Conservation (phyloP, 2,113 vertebrate species). For the Grallaria varia region DNA sequence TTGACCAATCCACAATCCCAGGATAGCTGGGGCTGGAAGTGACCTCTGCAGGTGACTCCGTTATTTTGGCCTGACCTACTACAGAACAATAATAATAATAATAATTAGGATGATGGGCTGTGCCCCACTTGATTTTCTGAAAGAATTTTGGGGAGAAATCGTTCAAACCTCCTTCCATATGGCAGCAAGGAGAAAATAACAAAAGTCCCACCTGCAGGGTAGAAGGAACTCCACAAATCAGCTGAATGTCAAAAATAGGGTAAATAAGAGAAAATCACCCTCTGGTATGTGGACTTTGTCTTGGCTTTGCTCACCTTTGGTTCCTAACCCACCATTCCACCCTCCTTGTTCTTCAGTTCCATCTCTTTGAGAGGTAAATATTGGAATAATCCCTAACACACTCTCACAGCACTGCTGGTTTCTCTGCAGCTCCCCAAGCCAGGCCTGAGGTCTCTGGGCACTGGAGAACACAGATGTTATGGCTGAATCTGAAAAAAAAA, state of each 20-base stretch:
- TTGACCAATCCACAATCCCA: not conserved
- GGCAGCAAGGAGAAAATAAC: not conserved
- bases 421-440: not conserved
- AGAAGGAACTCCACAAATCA: not conserved
- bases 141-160: not conserved
- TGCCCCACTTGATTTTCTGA: not conserved
- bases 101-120: no score
- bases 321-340: not conserved
- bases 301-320: not conserved
- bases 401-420: not conserved
- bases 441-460: rapidly evolving
- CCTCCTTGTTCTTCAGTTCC: not conserved
- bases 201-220: not conserved
- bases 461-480: not conserved
- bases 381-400: not conserved
- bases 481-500: not conserved
- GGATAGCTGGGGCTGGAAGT: not conserved
- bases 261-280: not conserved
- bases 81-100: rapidly evolving
- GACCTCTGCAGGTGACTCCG: not conserved
- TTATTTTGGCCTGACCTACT: not conserved
- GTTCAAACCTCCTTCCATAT: not conserved
- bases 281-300: rapidly evolving
- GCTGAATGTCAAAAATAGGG: not conserved
- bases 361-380: not conserved